A percentile compares a stretch with the other conserved stretches of the same genome.
phyloP scores from a whole-genome alignment of 2,888 invertebrate genomes.

The Eumerus sabulonum region DNA sequence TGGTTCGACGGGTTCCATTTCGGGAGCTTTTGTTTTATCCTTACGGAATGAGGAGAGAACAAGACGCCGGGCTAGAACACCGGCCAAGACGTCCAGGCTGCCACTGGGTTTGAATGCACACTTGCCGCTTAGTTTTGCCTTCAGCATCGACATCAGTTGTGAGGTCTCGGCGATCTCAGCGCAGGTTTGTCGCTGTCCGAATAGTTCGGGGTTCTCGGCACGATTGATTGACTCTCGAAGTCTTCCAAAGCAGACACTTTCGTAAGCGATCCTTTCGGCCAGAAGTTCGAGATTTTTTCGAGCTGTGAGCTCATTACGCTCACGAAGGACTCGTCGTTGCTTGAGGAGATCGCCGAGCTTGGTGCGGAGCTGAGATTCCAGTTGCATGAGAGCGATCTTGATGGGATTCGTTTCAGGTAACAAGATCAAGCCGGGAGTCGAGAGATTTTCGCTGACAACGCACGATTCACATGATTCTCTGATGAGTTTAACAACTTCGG shows the following conservation, averaged over 20 bases:
- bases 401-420: constrained; percentile 80
- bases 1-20: constrained; percentile 80
- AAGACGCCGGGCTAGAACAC: constrained; percentile 87
- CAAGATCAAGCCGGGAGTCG: constrained; percentile 77
- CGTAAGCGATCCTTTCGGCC: constrained; percentile 90
- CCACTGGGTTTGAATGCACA: constrained; percentile 78
- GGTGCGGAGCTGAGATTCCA: constrained; percentile 84
- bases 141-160: constrained; percentile 86
- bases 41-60: constrained; percentile 77
- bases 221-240: constrained; percentile 84
- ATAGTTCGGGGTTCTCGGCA: constrained; percentile 81
- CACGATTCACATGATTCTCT: constrained; percentile 82
- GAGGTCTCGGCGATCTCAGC: constrained; percentile 88
- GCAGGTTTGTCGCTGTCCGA: constrained; percentile 82
- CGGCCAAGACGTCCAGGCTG: constrained; percentile 86
- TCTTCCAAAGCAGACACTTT: constrained; percentile 85
- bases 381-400: constrained; percentile 82
- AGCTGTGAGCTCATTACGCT: constrained; percentile 84
- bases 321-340: constrained; percentile 83
- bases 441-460: constrained; percentile 78
- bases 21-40: constrained; percentile 78
- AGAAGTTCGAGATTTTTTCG: constrained; percentile 85
- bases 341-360: constrained; percentile 86
- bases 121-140: constrained; percentile 83
- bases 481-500: constrained; percentile 83